Conservation (phyloP, 2,797 vertebrate species). For the Hippopotamyrus pictus region DNA sequence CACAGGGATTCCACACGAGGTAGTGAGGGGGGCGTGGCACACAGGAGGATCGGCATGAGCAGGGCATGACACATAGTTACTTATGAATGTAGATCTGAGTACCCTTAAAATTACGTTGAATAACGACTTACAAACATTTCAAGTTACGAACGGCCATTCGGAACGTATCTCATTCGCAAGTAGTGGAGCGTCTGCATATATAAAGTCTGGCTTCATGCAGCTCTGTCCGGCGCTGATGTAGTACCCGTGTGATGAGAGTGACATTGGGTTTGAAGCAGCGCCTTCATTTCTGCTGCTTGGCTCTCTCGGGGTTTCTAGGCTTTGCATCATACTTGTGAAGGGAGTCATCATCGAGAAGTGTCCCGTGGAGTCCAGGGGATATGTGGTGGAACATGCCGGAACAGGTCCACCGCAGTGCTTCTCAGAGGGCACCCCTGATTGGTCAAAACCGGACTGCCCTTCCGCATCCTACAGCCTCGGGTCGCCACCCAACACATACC, state of each 20-base stretch:
- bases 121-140: background rate
- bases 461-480: background rate
- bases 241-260: background rate
- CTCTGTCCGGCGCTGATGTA: background rate
- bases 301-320: slow-evolving; percentile 54
- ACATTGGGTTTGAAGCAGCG: background rate
- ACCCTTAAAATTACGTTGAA: background rate
- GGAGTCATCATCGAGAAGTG: slow-evolving; percentile 37
- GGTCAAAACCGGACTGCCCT: background rate
- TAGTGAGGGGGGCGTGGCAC: background rate
- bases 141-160: background rate
- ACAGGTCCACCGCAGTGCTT: background rate
- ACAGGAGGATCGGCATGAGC: background rate
- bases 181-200: background rate
- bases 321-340: slow-evolving; percentile 61
- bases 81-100: background rate
- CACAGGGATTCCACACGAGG: background rate
- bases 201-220: background rate
- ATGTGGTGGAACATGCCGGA: background rate
- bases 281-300: background rate
- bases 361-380: background rate
- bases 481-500: background rate
- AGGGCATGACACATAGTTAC: background rate
- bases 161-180: background rate
- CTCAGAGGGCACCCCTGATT: background rate